These are phyloP conservation scores for Ceyx cyanopectus DNA, from an alignment of 2,113 vertebrate genomes.

Conservation along the genomic window DNA sequence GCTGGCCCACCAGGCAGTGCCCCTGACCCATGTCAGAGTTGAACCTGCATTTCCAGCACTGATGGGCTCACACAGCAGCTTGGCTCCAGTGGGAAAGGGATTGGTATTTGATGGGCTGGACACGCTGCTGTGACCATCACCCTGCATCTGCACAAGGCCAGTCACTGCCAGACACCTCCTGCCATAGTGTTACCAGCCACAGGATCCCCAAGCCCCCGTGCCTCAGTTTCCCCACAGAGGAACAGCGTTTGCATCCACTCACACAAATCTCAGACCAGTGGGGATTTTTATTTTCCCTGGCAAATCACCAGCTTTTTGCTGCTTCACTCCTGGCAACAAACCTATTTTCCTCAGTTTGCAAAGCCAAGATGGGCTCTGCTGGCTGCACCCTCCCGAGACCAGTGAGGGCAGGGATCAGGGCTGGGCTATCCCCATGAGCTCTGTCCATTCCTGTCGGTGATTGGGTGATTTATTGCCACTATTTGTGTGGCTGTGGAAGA, in stretches of 20 bases:
- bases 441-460: background rate
- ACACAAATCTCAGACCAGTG: rapidly evolving
- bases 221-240: background rate
- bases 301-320: background rate
- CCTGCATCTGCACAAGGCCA: background rate
- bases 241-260: background rate
- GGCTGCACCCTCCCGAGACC: background rate
- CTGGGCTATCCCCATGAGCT: background rate
- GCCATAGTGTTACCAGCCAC: background rate
- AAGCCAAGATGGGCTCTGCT: background rate
- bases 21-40: background rate
- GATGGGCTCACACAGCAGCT: rapidly evolving
- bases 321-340: background rate
- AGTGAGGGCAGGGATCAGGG: rapidly evolving
- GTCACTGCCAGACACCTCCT: background rate
- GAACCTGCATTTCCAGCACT: background rate
- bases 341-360: rapidly evolving
- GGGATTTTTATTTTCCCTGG: background rate
- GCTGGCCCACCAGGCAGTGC: background rate
- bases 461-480: background rate
- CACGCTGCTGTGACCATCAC: background rate
- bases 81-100: background rate
- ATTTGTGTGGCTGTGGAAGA: background rate
- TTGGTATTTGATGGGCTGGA: too few relatives aligned
- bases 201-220: background rate